Conservation (phyloP, 1,140 invertebrate species). For the Hyphantria cunea region DNA sequence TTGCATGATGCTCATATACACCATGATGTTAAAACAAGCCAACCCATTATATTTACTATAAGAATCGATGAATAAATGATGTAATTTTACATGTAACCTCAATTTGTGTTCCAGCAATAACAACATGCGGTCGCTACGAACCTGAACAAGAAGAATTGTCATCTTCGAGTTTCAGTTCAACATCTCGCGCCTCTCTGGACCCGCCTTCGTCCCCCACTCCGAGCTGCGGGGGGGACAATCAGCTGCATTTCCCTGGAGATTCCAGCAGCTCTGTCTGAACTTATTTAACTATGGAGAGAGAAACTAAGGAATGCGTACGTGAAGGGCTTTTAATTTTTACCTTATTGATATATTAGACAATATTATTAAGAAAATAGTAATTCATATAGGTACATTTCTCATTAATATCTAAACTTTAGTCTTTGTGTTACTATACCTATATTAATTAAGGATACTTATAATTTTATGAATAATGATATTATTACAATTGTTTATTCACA, state of each 20-base stretch:
- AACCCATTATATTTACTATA: no score
- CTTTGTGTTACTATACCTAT: no score
- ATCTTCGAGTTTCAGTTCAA: conserved; percentile 91
- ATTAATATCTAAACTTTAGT: no score
- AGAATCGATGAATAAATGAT: no score
- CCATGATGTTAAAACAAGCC: no score
- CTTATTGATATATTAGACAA: no score
- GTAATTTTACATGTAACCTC: not conserved
- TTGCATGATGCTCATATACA: no score
- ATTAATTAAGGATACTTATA: no score
- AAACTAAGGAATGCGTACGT: not conserved
- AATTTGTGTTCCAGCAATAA: conserved; percentile 47
- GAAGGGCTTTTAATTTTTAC: not conserved
- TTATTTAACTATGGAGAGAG: not conserved
- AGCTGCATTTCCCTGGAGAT: conserved; percentile 89
- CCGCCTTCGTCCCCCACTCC: conserved; percentile 87
- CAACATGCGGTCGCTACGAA: conserved; percentile 55
- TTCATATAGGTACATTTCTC: no score
- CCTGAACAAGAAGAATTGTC: conserved; percentile 89
- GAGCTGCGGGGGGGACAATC: conserved; percentile 86
- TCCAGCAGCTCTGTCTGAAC: conserved; percentile 85
- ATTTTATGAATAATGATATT: no score
- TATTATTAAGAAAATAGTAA: no score
- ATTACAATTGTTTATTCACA: no score
- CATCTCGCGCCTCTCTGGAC: conserved; percentile 89